Evolutionary conservation across 2,888 invertebrate species (phyloP).

Genomic region (Pheosia tremula): DNA sequence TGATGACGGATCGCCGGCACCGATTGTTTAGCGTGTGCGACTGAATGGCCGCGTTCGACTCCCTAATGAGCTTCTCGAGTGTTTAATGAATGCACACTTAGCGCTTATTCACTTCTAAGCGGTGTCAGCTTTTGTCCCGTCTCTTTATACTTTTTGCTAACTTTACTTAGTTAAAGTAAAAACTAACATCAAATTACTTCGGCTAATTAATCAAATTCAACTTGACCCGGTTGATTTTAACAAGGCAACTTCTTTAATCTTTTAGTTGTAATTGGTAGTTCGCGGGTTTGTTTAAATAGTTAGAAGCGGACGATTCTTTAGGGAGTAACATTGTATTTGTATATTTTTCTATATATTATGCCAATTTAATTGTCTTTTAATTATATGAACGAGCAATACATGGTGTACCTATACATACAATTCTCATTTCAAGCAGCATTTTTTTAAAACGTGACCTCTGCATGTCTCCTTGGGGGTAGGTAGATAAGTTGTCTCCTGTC

Average conservation of each 20-base stretch:
- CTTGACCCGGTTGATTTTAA: slow-evolving; percentile 2
- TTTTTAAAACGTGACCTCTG: slow-evolving; percentile 38
- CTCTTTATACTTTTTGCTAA: slow-evolving; percentile 12
- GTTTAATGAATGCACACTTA: slow-evolving; percentile 62
- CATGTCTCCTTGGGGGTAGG: slow-evolving; percentile 33
- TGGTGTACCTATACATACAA: too few species aligned
- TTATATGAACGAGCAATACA: too few species aligned
- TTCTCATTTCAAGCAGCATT: neutral
- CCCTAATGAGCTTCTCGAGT: slow-evolving; percentile 68
- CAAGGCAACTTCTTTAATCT: neutral
- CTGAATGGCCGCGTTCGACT: slow-evolving; percentile 67
- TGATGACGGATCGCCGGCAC: slow-evolving; percentile 60
- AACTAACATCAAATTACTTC: slow-evolving; percentile 6
- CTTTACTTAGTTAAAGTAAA: slow-evolving; percentile 21
- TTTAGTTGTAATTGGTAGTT: neutral
- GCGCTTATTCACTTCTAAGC: slow-evolving; percentile 45
- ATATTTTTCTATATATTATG: too few species aligned
- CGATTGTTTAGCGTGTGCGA: slow-evolving; percentile 65
- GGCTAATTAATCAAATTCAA: slow-evolving; percentile 4
- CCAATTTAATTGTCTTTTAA: too few species aligned
- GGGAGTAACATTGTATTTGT: too few species aligned
- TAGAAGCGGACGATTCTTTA: too few species aligned
- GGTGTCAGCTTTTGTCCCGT: slow-evolving; percentile 22
- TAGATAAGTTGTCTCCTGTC: slow-evolving; percentile 62
- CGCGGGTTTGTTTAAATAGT: slow-evolving; percentile 15